Conservation (phyloP, 2,113 vertebrate species). For the Cinclus cinclus region DNA sequence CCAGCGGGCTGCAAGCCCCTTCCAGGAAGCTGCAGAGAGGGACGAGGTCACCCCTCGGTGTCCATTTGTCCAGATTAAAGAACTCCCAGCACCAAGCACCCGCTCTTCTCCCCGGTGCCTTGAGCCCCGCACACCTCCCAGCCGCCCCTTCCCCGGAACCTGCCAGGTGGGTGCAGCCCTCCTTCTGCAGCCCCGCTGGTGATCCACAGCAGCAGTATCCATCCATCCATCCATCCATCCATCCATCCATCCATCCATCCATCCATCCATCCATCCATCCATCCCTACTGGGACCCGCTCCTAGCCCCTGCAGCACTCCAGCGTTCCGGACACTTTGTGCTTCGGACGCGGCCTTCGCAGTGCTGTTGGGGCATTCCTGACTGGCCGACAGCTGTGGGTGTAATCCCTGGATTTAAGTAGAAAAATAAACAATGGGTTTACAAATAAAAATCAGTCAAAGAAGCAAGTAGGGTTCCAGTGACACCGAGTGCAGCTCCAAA, state of each 20-base stretch:
- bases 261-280: no score
- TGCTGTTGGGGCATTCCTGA: not conserved
- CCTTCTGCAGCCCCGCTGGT: not conserved
- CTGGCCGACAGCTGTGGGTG: not conserved
- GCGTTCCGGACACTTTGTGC: rapidly evolving
- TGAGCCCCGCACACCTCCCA: rapidly evolving
- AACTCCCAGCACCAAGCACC: not conserved
- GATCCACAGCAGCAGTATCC: not conserved
- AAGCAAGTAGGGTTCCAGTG: not conserved
- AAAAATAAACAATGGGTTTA: not conserved
- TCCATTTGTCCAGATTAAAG: not conserved
- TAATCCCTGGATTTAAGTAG: not conserved
- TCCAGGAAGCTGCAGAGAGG: not conserved
- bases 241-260: no score
- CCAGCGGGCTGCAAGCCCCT: no score
- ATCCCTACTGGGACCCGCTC: no score
- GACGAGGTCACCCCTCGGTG: rapidly evolving
- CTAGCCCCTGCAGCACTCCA: rapidly evolving
- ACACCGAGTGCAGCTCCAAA: not conserved
- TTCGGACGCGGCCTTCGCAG: rapidly evolving
- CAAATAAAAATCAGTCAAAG: not conserved
- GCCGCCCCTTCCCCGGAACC: rapidly evolving
- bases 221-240: no score
- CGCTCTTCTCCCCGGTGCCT: not conserved
- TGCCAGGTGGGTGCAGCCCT: not conserved